These are phyloP conservation scores for Melanotaenia boesemani DNA, from an alignment of 2,797 vertebrate genomes.

Conservation along the genomic window DNA sequence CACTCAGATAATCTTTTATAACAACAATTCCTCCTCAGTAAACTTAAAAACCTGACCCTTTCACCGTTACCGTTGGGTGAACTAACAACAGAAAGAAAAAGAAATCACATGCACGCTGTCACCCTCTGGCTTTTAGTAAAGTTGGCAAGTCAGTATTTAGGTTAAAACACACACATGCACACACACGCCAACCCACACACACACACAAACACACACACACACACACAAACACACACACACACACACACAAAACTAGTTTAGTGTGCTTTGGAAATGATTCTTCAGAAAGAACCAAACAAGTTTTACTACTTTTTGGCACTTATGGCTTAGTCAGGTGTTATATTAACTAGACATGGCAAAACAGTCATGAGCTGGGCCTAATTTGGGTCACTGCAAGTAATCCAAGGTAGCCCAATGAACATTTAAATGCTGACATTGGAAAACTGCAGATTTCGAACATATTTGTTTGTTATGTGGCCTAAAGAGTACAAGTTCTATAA, in stretches of 20 bases:
- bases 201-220: no score
- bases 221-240: no score
- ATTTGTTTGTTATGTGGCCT: neutral
- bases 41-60: slow-evolving; percentile 10
- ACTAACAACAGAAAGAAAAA: neutral
- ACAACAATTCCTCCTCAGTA: neutral
- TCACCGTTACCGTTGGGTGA: neutral
- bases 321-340: neutral
- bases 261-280: neutral
- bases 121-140: neutral
- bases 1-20: slow-evolving; percentile 23
- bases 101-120: neutral
- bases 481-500: slow-evolving; percentile 7
- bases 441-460: no score
- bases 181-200: no score
- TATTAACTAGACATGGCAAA: neutral
- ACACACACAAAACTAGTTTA: neutral
- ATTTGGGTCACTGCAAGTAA: neutral
- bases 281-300: neutral
- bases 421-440: no score
- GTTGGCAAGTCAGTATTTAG: neutral
- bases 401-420: no score
- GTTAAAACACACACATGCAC: neutral
- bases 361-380: neutral
- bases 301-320: neutral